A percentile compares a stretch with the other conserved stretches of the same genome.
Evolutionary conservation across 2,888 invertebrate species (phyloP).

Genomic region (Latrodectus hesperus): DNA sequence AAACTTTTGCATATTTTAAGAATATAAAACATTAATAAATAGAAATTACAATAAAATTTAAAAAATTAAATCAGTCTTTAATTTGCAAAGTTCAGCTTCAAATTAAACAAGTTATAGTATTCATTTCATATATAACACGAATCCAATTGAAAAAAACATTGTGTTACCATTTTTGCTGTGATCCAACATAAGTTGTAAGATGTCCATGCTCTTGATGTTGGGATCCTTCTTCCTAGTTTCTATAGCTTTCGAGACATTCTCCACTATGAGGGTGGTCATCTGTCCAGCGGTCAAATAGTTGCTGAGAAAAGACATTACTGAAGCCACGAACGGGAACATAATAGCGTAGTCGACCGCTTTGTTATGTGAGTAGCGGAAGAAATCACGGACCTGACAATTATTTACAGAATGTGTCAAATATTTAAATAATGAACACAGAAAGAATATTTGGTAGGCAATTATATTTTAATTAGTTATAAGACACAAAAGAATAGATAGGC

Average conservation of each 20-base stretch:
- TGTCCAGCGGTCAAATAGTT: conserved; percentile 73
- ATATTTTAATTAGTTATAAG: background rate
- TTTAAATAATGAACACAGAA: conserved; percentile 36
- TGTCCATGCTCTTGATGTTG: conserved; percentile 72
- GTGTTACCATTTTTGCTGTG: conserved; percentile 70
- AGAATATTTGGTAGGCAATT: conserved; percentile 14
- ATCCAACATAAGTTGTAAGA: conserved; percentile 76
- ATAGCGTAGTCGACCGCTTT: conserved; percentile 72
- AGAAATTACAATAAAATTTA: no score
- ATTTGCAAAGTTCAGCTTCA: no score
- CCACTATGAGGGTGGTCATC: conserved; percentile 73
- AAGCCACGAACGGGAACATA: conserved; percentile 72
- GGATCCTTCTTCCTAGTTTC: conserved; percentile 70
- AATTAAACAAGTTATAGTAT: no score
- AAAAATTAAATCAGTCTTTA: no score
- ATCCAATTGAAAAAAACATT: no score
- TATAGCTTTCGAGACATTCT: conserved; percentile 72
- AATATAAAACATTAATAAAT: no score
- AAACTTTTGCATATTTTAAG: no score
- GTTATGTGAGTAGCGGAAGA: conserved; percentile 73
- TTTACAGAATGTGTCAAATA: background rate
- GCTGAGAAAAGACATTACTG: conserved; percentile 71
- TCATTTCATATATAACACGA: no score
- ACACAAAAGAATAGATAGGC: no score
- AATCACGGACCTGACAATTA: conserved; percentile 71